Conservation (phyloP, 2,113 vertebrate genomes). For the Rhea pennata region DNA sequence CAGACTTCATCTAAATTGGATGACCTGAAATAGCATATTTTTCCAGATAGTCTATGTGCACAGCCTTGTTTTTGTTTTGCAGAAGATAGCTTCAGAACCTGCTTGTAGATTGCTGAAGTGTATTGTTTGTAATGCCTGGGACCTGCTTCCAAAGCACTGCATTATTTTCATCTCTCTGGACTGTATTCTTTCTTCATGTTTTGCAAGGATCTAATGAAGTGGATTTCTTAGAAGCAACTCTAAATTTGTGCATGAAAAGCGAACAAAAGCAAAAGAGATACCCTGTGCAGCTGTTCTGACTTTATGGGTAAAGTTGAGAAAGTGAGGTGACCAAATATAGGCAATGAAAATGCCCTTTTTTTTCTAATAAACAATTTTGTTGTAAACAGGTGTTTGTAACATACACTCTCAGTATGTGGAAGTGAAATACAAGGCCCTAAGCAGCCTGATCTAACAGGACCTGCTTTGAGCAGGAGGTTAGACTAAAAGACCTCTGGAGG, state of each 20-base stretch:
- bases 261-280: not conserved
- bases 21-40: conserved; percentile 19
- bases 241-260: not conserved
- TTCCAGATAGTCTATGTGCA: not conserved
- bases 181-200: not conserved
- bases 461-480: not conserved
- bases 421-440: not conserved
- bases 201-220: not conserved
- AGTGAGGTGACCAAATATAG: not conserved
- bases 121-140: not conserved
- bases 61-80: not conserved
- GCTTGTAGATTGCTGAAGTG: not conserved
- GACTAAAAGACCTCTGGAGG: not conserved
- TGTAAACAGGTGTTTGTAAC: not conserved
- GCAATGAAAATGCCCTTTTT: not conserved
- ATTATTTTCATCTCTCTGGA: not conserved
- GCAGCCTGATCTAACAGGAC: not conserved
- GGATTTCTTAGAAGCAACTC: not conserved
- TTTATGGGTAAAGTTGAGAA: not conserved
- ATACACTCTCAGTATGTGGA: not conserved
- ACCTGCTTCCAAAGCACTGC: not conserved
- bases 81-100: conserved; percentile 12
- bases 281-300: not conserved
- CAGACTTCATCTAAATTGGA: not conserved
- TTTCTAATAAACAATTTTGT: not conserved